Conservation (phyloP, 2,888 invertebrate species). For the Tetragonisca angustula region DNA sequence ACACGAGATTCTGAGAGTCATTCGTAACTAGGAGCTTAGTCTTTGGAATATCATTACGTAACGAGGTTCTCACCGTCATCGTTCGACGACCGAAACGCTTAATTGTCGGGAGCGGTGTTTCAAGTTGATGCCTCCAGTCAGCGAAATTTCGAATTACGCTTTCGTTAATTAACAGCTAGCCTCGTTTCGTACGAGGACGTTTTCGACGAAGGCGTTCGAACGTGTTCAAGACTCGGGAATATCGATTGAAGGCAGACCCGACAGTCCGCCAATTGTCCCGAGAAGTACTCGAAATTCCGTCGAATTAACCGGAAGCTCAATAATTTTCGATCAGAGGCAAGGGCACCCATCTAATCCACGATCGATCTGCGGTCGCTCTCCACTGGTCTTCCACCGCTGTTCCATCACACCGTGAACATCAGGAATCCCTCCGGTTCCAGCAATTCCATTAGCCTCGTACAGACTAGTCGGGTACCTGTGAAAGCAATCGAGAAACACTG, state of each 20-base stretch:
- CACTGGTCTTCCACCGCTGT: conserved; percentile 15
- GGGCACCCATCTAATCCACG: not conserved
- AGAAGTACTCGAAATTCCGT: conserved; percentile 1
- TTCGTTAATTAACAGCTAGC: not conserved
- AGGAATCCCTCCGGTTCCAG: conserved; percentile 16
- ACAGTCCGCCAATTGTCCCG: not conserved
- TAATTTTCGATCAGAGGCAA: conserved; percentile 34
- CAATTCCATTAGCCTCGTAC: conserved; percentile 38
- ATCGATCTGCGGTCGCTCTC: conserved; percentile 39
- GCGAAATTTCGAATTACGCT: not conserved
- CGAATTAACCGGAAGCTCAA: conserved; percentile 23
- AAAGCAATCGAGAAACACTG: conserved; percentile 1
- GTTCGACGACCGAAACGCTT: no score
- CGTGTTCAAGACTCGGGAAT: conserved; percentile 1
- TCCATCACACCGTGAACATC: conserved; percentile 22
- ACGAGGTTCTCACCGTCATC: not conserved
- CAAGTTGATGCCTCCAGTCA: not conserved
- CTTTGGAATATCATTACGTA: not conserved
- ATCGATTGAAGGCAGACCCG: not conserved
- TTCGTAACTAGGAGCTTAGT: not conserved
- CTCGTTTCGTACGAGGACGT: not conserved
- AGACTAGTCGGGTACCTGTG: not conserved
- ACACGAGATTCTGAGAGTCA: not conserved
- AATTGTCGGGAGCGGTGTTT: conserved; percentile 1
- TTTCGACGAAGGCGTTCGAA: not conserved